Evolutionary conservation across 2,797 vertebrate genomes (phyloP).

Genomic region (Leucoraja ocellata): DNA sequence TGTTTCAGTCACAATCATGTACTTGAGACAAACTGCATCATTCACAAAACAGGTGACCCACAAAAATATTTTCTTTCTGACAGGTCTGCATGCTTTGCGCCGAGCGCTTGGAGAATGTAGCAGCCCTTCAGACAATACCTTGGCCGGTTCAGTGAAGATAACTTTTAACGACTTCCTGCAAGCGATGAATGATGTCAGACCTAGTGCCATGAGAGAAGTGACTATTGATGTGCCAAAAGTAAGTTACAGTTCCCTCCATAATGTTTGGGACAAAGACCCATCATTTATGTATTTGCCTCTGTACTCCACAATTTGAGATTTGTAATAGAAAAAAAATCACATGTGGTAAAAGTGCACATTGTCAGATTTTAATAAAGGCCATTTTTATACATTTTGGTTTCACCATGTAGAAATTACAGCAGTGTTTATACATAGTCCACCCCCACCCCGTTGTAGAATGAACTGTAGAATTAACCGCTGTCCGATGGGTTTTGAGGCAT

Average conservation of each 20-base stretch:
- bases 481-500: too few relatives aligned
- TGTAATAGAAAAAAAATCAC: too few relatives aligned
- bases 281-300: too few relatives aligned
- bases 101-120: slow-evolving; percentile 60
- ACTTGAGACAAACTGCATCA: background rate
- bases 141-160: slow-evolving; percentile 67
- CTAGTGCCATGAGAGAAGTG: slow-evolving; percentile 95
- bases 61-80: background rate
- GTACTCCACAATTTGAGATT: too few relatives aligned
- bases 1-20: background rate
- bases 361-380: too few relatives aligned
- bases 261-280: too few relatives aligned
- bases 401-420: too few relatives aligned
- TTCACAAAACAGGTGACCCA: background rate
- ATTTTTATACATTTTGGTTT: too few relatives aligned
- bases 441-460: too few relatives aligned
- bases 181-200: slow-evolving; percentile 79
- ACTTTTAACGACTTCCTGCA: slow-evolving; percentile 75
- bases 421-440: too few relatives aligned
- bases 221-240: slow-evolving; percentile 90
- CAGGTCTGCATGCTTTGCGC: slow-evolving; percentile 73
- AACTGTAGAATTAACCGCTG: too few relatives aligned
- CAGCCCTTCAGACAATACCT: slow-evolving; percentile 59
- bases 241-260: slow-evolving; percentile 44
- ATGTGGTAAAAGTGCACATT: too few relatives aligned